Evolutionary conservation across 2,113 vertebrate genomes (phyloP).

Genomic region (Xiphophorus couchianus): DNA sequence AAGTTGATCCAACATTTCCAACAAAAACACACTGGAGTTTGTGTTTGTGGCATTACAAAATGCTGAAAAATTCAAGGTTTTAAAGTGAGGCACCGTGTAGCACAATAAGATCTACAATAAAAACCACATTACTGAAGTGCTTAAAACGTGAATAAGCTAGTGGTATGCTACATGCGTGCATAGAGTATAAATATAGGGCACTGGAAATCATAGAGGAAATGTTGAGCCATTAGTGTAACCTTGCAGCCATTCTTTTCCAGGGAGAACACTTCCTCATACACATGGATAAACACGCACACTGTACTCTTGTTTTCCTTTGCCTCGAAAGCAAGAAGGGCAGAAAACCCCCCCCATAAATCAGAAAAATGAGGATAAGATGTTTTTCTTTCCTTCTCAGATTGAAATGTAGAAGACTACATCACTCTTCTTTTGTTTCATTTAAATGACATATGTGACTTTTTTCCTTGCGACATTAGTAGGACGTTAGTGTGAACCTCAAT

Average conservation of each 20-base stretch:
- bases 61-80: no score
- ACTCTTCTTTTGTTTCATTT: background rate
- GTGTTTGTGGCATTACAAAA: no score
- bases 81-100: no score
- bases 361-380: conserved; percentile 17
- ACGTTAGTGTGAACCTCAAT: background rate
- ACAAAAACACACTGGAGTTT: background rate
- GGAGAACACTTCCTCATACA: conserved; percentile 53
- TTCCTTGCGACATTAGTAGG: background rate
- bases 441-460: background rate
- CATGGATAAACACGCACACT: conserved; percentile 19
- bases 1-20: background rate
- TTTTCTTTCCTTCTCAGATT: conserved; percentile 36
- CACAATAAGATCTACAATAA: conserved; percentile 4
- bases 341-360: no score
- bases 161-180: conserved; percentile 41
- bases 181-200: conserved; percentile 61
- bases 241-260: conserved; percentile 62
- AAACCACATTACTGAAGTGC: conserved; percentile 55
- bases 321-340: conserved; percentile 53
- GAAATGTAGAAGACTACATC: conserved; percentile 6
- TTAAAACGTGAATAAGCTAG: conserved; percentile 50
- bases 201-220: conserved; percentile 58
- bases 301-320: conserved; percentile 37
- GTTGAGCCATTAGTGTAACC: conserved; percentile 55